Percentiles rank a stretch among this genome's conserved stretches.
phyloP scores from a whole-genome alignment of 2,113 vertebrate genomes.

The Numenius arquata region DNA sequence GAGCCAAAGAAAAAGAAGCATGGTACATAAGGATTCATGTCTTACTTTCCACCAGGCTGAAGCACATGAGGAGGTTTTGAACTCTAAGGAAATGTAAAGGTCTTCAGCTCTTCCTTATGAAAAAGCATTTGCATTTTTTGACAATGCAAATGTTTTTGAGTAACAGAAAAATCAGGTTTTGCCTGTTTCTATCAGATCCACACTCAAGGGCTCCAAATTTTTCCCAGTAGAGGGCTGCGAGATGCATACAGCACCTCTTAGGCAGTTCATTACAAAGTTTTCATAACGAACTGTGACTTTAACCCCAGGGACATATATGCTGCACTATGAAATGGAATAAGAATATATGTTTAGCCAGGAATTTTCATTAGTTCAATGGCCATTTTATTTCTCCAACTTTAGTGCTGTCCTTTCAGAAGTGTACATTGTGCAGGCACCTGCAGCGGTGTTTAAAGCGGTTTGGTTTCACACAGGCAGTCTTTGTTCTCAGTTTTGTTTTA shows the following conservation, averaged over 20 bases:
- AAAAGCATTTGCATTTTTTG: not conserved
- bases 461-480: not conserved
- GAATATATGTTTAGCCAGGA: not conserved
- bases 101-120: not conserved
- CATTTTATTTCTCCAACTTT: not conserved
- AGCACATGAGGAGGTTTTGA: not conserved
- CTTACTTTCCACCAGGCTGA: not conserved
- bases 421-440: not conserved
- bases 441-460: conserved; percentile 11
- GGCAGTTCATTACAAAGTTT: not conserved
- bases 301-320: not conserved
- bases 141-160: not conserved
- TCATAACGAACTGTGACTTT: not conserved
- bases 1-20: not conserved
- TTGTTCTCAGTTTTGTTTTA: conserved; percentile 51
- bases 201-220: not conserved
- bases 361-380: not conserved
- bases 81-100: not conserved
- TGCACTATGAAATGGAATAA: not conserved
- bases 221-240: not conserved
- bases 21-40: not conserved
- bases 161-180: not conserved
- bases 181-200: not conserved
- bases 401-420: not conserved
- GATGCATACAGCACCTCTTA: not conserved